These are phyloP conservation scores for Cryptoprocta ferox DNA, from an alignment of 2,797 vertebrate species.

Conservation along the genomic window DNA sequence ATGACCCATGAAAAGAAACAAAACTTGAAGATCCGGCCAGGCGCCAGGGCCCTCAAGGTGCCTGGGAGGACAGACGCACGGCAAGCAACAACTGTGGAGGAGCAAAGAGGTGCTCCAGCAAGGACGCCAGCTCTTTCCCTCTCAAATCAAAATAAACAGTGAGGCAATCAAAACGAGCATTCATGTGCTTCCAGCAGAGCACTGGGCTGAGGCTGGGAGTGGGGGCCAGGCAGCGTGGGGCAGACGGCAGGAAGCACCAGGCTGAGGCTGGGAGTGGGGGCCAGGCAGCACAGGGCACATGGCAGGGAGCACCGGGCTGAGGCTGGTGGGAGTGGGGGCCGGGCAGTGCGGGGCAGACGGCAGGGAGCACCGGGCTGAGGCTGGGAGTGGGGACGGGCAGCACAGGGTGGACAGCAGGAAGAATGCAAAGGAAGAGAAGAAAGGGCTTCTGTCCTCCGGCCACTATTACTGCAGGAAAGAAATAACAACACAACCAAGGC, in stretches of 20 bases:
- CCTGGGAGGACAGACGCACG: not conserved
- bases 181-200: not conserved
- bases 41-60: not conserved
- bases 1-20: not conserved
- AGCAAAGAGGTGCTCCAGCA: not conserved
- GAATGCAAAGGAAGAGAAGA: not conserved
- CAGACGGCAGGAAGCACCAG: not conserved
- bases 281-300: too few species aligned
- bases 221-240: not conserved
- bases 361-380: rapidly evolving
- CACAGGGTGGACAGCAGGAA: not conserved
- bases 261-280: too few species aligned
- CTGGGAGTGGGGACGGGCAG: not conserved
- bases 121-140: not conserved
- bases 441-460: not conserved
- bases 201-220: rapidly evolving
- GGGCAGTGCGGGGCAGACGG: too few species aligned
- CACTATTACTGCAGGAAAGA: not conserved
- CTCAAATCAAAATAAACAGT: not conserved
- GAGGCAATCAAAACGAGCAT: not conserved
- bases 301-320: too few species aligned
- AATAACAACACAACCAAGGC: not conserved
- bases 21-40: not conserved
- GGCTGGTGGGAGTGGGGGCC: not conserved
- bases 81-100: not conserved